phyloP scores from a whole-genome alignment of 2,888 invertebrate species.

The Ischnura elegans region DNA sequence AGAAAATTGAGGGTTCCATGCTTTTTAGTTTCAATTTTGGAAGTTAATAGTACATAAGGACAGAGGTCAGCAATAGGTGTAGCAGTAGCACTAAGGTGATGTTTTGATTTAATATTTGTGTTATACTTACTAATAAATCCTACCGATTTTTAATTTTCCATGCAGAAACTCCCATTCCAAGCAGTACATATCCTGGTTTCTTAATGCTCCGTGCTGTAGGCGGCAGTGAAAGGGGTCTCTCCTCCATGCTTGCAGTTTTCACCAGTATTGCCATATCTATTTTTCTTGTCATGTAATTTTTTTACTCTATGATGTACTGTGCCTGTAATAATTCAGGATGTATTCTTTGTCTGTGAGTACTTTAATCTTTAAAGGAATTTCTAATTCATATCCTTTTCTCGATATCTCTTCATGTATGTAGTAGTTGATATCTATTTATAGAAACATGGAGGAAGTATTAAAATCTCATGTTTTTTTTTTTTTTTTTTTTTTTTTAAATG shows the following conservation, averaged over 20 bases:
- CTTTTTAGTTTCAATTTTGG: too few relatives aligned
- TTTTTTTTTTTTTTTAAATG: not conserved
- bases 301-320: conserved; percentile 36
- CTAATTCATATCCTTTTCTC: not conserved
- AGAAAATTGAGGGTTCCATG: too few relatives aligned
- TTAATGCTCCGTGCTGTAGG: conserved; percentile 72
- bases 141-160: conserved; percentile 73
- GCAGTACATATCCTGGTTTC: conserved; percentile 86
- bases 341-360: conserved; percentile 42
- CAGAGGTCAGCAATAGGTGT: too few relatives aligned
- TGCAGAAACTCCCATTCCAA: conserved; percentile 85
- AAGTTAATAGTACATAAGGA: too few relatives aligned
- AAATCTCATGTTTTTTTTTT: too few relatives aligned
- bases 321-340: conserved; percentile 25
- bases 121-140: not conserved
- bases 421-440: conserved; percentile 23
- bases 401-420: not conserved
- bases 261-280: conserved; percentile 42
- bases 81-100: too few relatives aligned
- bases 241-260: conserved; percentile 39
- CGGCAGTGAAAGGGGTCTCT: conserved; percentile 12
- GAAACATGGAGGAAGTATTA: not conserved
- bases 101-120: not conserved
- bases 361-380: not conserved
- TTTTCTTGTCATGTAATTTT: conserved; percentile 16